Evolutionary conservation across 2,888 invertebrate species (phyloP), one percentile per base, ranked within the genome.

Genomic region (Mycalesis mineus): DNA sequence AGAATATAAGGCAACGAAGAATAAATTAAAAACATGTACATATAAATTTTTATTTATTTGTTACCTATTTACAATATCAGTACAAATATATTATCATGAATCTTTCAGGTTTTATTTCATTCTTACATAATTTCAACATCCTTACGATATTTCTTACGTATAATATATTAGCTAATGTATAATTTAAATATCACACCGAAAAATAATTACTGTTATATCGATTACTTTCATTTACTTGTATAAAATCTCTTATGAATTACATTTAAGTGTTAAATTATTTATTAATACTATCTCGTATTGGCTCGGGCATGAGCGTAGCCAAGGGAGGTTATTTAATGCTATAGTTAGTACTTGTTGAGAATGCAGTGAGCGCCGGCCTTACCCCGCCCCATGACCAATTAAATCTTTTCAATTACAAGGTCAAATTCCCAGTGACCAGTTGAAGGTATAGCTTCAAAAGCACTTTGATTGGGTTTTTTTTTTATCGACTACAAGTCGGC

Each of bases 101-200:
- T 47, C 33, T 52, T 44, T 29, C 13, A 3, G 13, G n/a, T 44
- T 29, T 44, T 1, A 29, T 17, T 17, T 44, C 3, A 29, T 41
- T 17, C 15, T 15, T 41, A 41, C 3, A n/a, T n/a, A 31, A n/a
- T 13, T 8, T 31, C 31, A 31, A n/a, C 11, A 37, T 39, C n/a
- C 15, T 40, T 50, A 50, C 37, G 33, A 15, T 33, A 48, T 6
- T 48, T 31, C 5, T 48, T 14, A 47, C 29, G 31, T 48, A 42
- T 11, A 17, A 22, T 6, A 8, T 11, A 22, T 45, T 45, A 45
- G 1, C 44, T 45, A 28, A 29, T 59, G 54, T 55, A 50, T 57
- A 63, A 63, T 54, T 60, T 68, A 68, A 58, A 79, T 84, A 84
- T 85, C 84, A 85, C 85, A 84, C 84, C 75, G 67, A 77, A 73